A percentile compares a stretch with the other conserved stretches of the same genome.
phyloP scores from a whole-genome alignment of 2,797 vertebrate species.

The Sebastes cheni region DNA sequence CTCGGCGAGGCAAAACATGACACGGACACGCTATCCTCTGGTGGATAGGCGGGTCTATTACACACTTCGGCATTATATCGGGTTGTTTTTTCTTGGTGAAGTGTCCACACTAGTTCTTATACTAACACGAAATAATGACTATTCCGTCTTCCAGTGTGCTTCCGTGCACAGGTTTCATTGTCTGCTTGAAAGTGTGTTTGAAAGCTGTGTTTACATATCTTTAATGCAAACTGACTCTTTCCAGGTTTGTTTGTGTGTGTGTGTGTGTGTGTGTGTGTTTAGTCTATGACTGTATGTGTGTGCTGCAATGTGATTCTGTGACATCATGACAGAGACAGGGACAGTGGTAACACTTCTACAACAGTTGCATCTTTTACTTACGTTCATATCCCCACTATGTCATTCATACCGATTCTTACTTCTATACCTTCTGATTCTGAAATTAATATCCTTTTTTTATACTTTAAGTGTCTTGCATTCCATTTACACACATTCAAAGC shows the following conservation, averaged over 20 bases:
- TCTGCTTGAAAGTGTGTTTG: not conserved
- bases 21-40: no score
- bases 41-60: no score
- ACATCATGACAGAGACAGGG: not conserved
- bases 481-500: not conserved
- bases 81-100: not conserved
- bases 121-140: not conserved
- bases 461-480: not conserved
- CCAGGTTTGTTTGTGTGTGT: not conserved
- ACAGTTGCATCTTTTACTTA: not conserved
- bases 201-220: not conserved
- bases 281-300: conserved; percentile 37
- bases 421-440: not conserved
- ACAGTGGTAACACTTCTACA: not conserved
- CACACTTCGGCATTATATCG: no score
- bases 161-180: not conserved
- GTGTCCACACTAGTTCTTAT: not conserved
- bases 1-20: no score
- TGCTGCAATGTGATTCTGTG: not conserved
- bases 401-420: not conserved
- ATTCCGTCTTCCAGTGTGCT: not conserved
- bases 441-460: not conserved
- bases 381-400: not conserved
- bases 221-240: not conserved
- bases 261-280: not conserved